These are phyloP conservation scores for Nematostella vectensis DNA, from an alignment of 92 coral and sea anemone genomes.

Conservation along the genomic window DNA sequence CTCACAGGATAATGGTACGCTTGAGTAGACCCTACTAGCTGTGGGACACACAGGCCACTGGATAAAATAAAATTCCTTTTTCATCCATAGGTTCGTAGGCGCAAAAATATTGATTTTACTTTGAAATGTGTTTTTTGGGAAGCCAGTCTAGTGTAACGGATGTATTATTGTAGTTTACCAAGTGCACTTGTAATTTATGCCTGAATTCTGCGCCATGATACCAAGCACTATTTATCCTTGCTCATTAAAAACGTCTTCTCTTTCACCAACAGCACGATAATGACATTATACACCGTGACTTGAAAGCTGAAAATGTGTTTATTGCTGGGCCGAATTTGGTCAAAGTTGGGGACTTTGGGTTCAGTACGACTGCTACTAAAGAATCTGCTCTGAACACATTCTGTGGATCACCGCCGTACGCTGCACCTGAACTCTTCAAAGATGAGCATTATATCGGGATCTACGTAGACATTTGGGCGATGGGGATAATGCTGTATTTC, in stretches of 20 bases:
- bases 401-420: constrained; percentile 99
- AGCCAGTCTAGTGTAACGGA: background rate
- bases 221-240: background rate
- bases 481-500: constrained; percentile 88
- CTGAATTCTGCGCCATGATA: background rate
- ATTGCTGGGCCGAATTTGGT: constrained; percentile 89
- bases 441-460: constrained; percentile 92
- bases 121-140: background rate
- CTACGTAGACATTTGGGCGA: constrained; percentile 94
- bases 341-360: constrained; percentile 98
- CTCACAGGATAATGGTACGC: too few species aligned
- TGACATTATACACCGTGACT: constrained; percentile 92
- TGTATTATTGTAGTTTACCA: background rate
- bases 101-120: background rate
- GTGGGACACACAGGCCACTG: too few species aligned
- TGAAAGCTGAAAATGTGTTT: constrained; percentile 96
- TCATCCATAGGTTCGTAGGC: too few species aligned
- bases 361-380: constrained; percentile 79
- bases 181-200: too few species aligned
- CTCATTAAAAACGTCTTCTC: background rate
- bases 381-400: constrained; percentile 85
- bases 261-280: constrained; percentile 60
- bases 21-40: too few species aligned
- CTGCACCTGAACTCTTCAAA: constrained; percentile 97
- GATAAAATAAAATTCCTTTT: too few species aligned